These are phyloP conservation scores for Alentia gelatinosa DNA, from an alignment of 2,888 invertebrate genomes.

Conservation along the genomic window DNA sequence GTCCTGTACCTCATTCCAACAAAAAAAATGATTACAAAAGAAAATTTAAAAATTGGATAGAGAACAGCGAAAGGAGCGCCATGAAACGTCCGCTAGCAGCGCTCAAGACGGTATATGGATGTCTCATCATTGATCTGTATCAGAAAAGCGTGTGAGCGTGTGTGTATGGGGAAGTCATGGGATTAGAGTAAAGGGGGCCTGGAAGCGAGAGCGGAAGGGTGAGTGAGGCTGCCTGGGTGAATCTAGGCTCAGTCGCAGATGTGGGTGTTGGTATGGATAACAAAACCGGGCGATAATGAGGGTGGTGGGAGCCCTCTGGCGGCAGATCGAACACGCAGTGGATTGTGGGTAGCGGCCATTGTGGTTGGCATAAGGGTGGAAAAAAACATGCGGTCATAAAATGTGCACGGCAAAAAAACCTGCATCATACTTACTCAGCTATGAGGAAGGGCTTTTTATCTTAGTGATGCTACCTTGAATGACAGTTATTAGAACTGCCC, in stretches of 20 bases:
- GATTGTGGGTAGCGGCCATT: background rate
- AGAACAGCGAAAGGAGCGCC: no score
- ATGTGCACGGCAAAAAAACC: no score
- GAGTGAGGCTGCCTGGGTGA: background rate
- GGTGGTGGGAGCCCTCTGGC: background rate
- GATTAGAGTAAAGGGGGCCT: background rate
- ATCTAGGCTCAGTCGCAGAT: background rate
- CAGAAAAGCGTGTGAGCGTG: background rate
- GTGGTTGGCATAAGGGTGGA: background rate
- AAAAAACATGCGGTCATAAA: no score
- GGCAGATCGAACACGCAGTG: background rate
- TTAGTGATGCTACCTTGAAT: no score
- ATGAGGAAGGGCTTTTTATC: no score
- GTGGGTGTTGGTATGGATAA: background rate
- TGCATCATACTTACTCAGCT: no score
- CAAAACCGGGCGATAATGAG: background rate
- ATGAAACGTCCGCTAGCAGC: no score
- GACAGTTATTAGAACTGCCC: no score
- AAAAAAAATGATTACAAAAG: no score
- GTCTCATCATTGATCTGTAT: background rate
- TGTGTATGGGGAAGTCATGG: background rate
- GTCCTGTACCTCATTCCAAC: no score
- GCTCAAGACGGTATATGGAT: no score
- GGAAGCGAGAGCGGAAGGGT: background rate
- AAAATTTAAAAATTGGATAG: no score